Conservation (phyloP, 2,888 invertebrate genomes). For the Rotaria magnacalcarata region DNA sequence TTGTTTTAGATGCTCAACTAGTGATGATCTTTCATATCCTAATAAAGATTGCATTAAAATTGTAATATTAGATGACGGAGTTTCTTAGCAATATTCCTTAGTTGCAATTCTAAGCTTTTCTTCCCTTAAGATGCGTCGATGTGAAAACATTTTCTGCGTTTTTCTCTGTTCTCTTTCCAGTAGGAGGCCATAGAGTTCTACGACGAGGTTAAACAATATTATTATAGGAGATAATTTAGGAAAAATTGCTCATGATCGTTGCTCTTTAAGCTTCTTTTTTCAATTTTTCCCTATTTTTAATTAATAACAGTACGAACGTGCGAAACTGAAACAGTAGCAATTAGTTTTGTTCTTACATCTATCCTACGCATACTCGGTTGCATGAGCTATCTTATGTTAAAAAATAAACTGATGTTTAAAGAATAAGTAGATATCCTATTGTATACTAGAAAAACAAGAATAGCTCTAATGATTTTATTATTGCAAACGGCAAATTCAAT, state of each 20-base stretch:
- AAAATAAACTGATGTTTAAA: not conserved
- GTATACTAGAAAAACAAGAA: not conserved
- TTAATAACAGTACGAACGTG: not conserved
- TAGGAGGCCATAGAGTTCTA: not conserved
- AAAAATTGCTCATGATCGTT: not conserved
- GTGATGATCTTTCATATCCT: not conserved
- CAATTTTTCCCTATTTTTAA: not conserved
- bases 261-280: too few relatives aligned
- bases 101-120: not conserved
- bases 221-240: not conserved
- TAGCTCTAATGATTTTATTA: not conserved
- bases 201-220: not conserved
- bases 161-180: not conserved
- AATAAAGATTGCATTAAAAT: not conserved
- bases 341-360: not conserved
- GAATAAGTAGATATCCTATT: not conserved
- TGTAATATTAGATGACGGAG: not conserved
- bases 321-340: not conserved
- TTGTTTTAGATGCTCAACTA: slow-evolving; percentile 1
- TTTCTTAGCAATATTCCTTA: not conserved
- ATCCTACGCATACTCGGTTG: not conserved
- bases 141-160: not conserved
- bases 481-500: not conserved
- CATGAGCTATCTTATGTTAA: not conserved
- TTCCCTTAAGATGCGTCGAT: not conserved